Percentiles rank a stretch among this genome's conserved stretches.
These are phyloP conservation scores for Cliona cf. orientalis DNA, from an alignment of 37 sponge, comb jelly and placozoan genomes.

Conservation along the genomic window DNA sequence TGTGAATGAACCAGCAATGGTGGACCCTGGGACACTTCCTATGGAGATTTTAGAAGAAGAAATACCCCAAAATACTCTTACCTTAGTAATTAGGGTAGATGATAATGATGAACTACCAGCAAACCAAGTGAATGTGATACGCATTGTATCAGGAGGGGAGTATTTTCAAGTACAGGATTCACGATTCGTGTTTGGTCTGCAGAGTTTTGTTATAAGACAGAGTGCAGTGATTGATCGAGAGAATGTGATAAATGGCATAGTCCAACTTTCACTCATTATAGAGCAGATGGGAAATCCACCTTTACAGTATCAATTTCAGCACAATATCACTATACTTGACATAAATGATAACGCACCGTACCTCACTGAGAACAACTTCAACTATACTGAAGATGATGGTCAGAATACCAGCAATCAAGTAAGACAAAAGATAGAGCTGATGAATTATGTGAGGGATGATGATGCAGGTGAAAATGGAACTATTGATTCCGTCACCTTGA, in stretches of 20 bases:
- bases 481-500: background rate
- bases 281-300: background rate
- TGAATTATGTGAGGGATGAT: background rate
- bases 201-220: background rate
- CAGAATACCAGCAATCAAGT: background rate
- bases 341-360: background rate
- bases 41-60: background rate
- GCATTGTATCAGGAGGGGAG: background rate
- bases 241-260: background rate
- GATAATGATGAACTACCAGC: background rate
- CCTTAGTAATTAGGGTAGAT: background rate
- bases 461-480: background rate
- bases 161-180: background rate
- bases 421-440: no score
- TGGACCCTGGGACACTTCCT: background rate
- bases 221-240: background rate
- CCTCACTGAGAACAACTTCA: background rate
- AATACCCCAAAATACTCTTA: background rate
- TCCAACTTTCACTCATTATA: background rate
- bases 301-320: background rate
- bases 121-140: background rate
- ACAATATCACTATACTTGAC: background rate
- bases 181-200: background rate
- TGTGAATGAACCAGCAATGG: slow-evolving; percentile 1
- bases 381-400: background rate